These are phyloP conservation scores for Aphelenchoides avenae DNA, from an alignment of 1,140 invertebrate species.

Conservation along the genomic window DNA sequence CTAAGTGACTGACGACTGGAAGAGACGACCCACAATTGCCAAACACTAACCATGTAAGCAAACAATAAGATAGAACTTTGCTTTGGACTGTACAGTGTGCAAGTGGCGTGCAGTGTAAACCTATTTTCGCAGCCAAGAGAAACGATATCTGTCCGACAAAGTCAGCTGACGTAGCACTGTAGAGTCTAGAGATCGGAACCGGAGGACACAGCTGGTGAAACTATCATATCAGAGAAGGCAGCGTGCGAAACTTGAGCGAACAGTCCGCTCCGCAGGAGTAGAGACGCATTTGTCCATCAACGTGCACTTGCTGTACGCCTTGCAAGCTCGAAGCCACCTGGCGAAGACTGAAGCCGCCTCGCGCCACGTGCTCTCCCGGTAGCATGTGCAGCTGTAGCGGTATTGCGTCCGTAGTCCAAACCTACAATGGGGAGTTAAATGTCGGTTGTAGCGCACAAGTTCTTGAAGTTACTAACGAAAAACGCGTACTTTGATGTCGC, in stretches of 20 bases:
- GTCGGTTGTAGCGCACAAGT: background rate
- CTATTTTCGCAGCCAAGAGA: too few species aligned
- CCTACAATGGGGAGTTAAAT: conserved; percentile 64
- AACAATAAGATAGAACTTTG: too few species aligned
- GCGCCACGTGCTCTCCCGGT: conserved; percentile 76
- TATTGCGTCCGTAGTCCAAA: conserved; percentile 77
- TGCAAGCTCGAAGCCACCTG: conserved; percentile 53
- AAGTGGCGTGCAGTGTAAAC: too few species aligned
- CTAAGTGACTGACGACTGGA: too few species aligned
- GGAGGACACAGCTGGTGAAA: too few species aligned
- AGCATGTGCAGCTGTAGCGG: conserved; percentile 81
- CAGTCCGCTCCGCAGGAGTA: conserved; percentile 98
- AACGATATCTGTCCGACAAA: too few species aligned
- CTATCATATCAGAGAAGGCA: too few species aligned
- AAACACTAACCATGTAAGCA: too few species aligned
- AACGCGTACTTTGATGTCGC: conserved; percentile 85
- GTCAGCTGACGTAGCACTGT: too few species aligned
- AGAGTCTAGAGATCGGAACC: too few species aligned
- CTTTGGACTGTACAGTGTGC: too few species aligned
- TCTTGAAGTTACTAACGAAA: background rate
- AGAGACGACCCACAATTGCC: too few species aligned
- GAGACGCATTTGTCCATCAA: conserved; percentile 77
- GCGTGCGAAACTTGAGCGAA: conserved; percentile 89
- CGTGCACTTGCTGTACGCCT: conserved; percentile 86
- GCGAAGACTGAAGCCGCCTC: conserved; percentile 53